Conservation (phyloP, 1,140 invertebrate genomes). For the Ceratoteleas bidentatus region DNA sequence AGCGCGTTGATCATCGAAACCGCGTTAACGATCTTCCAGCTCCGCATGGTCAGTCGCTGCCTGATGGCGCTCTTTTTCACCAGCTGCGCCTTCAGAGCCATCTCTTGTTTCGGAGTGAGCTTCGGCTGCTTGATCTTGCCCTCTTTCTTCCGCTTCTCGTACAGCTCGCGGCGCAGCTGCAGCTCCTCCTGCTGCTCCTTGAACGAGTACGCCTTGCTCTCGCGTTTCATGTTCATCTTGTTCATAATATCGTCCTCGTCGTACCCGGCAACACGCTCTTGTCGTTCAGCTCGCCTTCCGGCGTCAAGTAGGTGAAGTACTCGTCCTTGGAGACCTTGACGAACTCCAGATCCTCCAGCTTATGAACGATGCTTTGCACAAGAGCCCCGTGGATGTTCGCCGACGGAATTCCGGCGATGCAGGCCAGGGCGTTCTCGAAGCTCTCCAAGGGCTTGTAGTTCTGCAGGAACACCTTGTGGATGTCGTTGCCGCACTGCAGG, state of each 20-base stretch:
- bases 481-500: conserved; percentile 80
- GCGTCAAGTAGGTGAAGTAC: conserved; percentile 93
- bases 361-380: conserved; percentile 81
- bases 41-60: conserved; percentile 84
- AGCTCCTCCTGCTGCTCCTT: conserved; percentile 98
- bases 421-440: conserved; percentile 85
- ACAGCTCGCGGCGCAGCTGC: conserved; percentile 94
- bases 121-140: conserved; percentile 90
- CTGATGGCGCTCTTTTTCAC: conserved; percentile 92
- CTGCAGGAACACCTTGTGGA: conserved; percentile 84
- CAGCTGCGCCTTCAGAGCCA: conserved; percentile 92
- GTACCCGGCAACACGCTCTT: conserved; percentile 90
- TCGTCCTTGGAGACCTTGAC: conserved; percentile 90
- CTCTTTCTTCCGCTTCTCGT: conserved; percentile 91
- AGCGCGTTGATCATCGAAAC: conserved; percentile 86
- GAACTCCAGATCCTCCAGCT: conserved; percentile 86
- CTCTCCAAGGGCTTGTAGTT: conserved; percentile 82
- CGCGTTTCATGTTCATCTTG: conserved; percentile 94
- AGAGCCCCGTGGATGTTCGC: conserved; percentile 84
- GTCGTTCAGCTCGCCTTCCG: conserved; percentile 95
- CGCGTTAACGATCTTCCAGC: conserved; percentile 83
- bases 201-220: conserved; percentile 98
- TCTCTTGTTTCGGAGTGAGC: conserved; percentile 95
- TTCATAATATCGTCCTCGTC: conserved; percentile 84
- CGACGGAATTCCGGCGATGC: conserved; percentile 85